Evolutionary conservation across 2,797 vertebrate species (phyloP), one percentile per base, ranked within the genome.

Genomic region (Gallinago solitaria): DNA sequence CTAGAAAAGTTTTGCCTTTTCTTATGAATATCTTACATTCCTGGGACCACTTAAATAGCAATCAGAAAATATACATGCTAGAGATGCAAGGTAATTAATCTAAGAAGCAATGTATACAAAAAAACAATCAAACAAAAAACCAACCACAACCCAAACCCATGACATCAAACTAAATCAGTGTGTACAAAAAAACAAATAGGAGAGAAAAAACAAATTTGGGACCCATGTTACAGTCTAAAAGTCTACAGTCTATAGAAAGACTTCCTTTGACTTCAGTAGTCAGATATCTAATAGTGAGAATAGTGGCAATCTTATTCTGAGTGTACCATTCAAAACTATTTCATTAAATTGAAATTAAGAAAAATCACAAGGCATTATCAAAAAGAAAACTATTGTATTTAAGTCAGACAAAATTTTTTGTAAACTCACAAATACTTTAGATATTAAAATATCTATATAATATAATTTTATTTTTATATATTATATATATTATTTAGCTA

Each of bases 21-120:
- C 48, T 83, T 91, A 95, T 80, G 7, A 96, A 89, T 97, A 86
- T 83, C 90, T 97, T 73, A 71, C 43, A 85, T 97, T 93, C 24
- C 53, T 67, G 67, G 78, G 63, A 93, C 35, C n/a, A 77, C 32
- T 96, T 94, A 65, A 78, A 89, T 51, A 5, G 20, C 65, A 94
- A 83, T 71, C 83, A 90, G 37, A 95, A 95, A 89, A 87, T 56
- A 60, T 74, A 95, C 95, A 93, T 37, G 10, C 3, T 87, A 71
- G 53, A 87, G 25, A 69, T 0, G 5, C 9, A 81, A 20, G 28
- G 50, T 90, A 89, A 81, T 48, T 3, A 79, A 79, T 30, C 41
- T 48, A 87, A 93, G 50, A 9, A 9, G 7, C 5, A 86, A 41
- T n/a, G 5, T 39, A 15, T 12, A 5, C 1, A 2, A 18, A 35